Conservation (phyloP, 2,113 vertebrate species). For the Drymodes brunneopygia region DNA sequence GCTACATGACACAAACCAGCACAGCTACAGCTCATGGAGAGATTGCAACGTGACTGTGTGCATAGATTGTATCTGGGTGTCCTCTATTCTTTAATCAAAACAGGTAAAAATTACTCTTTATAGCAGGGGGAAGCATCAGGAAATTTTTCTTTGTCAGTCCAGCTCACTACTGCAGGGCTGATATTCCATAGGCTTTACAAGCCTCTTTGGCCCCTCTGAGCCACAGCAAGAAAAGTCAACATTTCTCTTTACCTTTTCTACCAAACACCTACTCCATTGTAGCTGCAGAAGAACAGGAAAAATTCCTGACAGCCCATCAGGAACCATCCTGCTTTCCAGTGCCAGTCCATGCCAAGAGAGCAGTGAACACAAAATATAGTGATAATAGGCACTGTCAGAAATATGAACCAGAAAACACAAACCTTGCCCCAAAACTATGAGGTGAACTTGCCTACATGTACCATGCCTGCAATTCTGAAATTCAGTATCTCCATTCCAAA, state of each 20-base stretch:
- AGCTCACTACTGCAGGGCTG: background rate
- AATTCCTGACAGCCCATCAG: background rate
- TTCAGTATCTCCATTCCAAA: background rate
- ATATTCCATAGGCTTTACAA: accelerated
- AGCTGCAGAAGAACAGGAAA: background rate
- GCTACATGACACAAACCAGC: background rate
- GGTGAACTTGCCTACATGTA: background rate
- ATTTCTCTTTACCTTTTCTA: background rate
- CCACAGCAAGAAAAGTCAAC: background rate
- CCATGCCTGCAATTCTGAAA: background rate
- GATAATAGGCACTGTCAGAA: background rate
- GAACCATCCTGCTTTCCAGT: background rate
- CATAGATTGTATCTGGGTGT: accelerated
- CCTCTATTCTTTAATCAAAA: background rate
- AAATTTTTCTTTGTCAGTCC: background rate
- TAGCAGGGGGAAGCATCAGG: background rate
- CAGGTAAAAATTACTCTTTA: background rate
- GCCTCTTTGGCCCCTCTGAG: background rate
- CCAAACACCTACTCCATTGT: background rate
- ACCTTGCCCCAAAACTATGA: background rate
- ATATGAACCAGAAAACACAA: background rate
- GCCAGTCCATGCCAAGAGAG: background rate
- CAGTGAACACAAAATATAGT: background rate
- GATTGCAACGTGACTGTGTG: background rate
- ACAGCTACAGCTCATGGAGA: background rate